phyloP scores from a whole-genome alignment of 2,797 vertebrate genomes.

The Etheostoma perlongum region DNA sequence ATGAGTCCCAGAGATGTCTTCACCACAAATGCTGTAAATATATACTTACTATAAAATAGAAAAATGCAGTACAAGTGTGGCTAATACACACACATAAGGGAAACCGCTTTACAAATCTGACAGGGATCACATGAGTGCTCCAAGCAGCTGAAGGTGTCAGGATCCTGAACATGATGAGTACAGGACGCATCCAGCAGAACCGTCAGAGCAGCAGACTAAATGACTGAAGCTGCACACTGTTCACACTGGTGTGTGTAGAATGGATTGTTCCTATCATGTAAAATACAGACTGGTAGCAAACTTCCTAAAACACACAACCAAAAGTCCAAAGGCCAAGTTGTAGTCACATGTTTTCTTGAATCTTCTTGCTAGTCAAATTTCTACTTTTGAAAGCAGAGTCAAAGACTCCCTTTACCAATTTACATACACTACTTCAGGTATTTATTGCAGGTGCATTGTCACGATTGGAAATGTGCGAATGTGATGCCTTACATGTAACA shows the following conservation, averaged over 20 bases:
- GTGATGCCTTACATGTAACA: not conserved
- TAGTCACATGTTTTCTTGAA: too few species aligned
- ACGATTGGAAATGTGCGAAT: too few species aligned
- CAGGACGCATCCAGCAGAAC: not conserved
- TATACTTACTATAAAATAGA: not conserved
- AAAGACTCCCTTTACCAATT: too few species aligned
- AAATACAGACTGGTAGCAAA: not conserved
- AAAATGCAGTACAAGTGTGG: not conserved
- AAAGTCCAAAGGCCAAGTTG: not conserved
- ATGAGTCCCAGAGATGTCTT: not conserved
- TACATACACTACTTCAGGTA: too few species aligned
- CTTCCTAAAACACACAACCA: not conserved
- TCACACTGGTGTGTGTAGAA: not conserved
- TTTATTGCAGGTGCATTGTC: too few species aligned
- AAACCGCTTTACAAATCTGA: not conserved
- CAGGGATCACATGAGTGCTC: not conserved
- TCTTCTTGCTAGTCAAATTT: too few species aligned
- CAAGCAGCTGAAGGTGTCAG: slow-evolving; percentile 8
- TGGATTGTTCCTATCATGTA: not conserved
- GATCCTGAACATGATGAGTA: not conserved
- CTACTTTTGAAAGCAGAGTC: too few species aligned
- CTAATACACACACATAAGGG: not conserved
- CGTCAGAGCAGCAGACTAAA: not conserved
- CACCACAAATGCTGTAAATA: not conserved
- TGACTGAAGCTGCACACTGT: not conserved